These are phyloP conservation scores for Chelonia mydas DNA, from an alignment of 2,797 vertebrate species.

Conservation along the genomic window DNA sequence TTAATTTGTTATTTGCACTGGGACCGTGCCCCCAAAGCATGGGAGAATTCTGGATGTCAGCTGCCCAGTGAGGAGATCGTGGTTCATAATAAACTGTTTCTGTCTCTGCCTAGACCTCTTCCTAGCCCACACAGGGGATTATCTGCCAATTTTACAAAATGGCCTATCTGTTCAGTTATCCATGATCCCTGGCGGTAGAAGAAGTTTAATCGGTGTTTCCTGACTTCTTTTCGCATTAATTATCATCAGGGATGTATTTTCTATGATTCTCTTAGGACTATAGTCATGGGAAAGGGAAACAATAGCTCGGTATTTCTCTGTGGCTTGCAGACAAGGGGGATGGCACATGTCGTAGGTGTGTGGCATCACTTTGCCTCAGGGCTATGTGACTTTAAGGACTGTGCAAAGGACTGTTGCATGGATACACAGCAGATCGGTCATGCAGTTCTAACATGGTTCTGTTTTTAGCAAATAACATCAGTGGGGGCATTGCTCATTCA, in stretches of 20 bases:
- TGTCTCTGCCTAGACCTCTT: background rate
- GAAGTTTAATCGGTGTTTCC: slow-evolving; percentile 50
- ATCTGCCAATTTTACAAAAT: background rate
- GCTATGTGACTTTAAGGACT: fast-evolving
- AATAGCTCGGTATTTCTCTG: background rate
- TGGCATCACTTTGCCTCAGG: background rate
- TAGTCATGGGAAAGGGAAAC: slow-evolving; percentile 56
- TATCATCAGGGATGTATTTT: slow-evolving; percentile 20
- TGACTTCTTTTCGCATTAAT: slow-evolving; percentile 64
- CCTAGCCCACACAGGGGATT: background rate
- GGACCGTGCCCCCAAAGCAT: fast-evolving
- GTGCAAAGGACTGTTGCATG: fast-evolving
- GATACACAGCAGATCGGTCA: background rate
- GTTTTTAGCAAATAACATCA: background rate
- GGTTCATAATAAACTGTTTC: background rate
- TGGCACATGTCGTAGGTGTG: fast-evolving
- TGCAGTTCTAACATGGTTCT: background rate
- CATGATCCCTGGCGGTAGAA: background rate
- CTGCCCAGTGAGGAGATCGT: background rate
- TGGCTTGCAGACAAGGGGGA: background rate
- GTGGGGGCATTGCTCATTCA: fast-evolving
- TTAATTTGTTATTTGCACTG: fast-evolving
- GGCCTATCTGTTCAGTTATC: slow-evolving; percentile 39
- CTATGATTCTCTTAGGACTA: slow-evolving; percentile 44
- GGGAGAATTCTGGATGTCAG: background rate